Base-by-base conservation (phyloP, 2,113 vertebrate genomes). In the Cricetomys ansorgei region DNA sequence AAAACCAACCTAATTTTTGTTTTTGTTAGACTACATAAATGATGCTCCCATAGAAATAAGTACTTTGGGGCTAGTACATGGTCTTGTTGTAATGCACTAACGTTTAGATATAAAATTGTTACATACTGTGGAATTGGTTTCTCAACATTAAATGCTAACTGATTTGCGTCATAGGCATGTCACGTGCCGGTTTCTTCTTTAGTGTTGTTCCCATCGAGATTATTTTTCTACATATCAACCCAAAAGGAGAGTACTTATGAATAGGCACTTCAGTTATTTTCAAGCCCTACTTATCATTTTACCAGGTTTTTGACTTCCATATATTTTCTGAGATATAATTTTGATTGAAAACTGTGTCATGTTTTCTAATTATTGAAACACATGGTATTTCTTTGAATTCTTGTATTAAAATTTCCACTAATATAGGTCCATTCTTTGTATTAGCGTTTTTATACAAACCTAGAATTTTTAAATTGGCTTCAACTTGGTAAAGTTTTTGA, bases 21-120 rank as follows among this genome's bases (percentile, higher is more conserved):
- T 81, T 94, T 96, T 95, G n/a, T 96, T 94, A 95, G 57, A 89
- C 75, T 92, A 88, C 70, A 65, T 80, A 96, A 86, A 93, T 93
- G 29, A 62, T 3, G 70, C 7, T 88, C 27, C 48, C 48, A 50
- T 64, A 75, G 77, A 96, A 95, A 65, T 89, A 89, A 89, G 15
- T 87, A 77, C 15, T 79, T 94, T 95, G 5, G 48, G 72, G 5
- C 89, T 91, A 83, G 88, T 93, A 65, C 2, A 67, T 88, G 43
- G 27, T 95, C 45, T 90, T 93, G 34, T 88, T 89, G 62, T 92
- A 69, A 96, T 87, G 45, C 17, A 88, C 70, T 94, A 3, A 83
- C 34, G 17, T 84, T 86, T 95, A 77, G 34, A 91, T 96, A 69
- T 89, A 91, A 92, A 95, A 89, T 45, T 89, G 43, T 2, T 95